A percentile compares a stretch with the other conserved stretches of the same genome.
phyloP scores from a whole-genome alignment of 1,140 invertebrate genomes.

The Cepaea nemoralis region DNA sequence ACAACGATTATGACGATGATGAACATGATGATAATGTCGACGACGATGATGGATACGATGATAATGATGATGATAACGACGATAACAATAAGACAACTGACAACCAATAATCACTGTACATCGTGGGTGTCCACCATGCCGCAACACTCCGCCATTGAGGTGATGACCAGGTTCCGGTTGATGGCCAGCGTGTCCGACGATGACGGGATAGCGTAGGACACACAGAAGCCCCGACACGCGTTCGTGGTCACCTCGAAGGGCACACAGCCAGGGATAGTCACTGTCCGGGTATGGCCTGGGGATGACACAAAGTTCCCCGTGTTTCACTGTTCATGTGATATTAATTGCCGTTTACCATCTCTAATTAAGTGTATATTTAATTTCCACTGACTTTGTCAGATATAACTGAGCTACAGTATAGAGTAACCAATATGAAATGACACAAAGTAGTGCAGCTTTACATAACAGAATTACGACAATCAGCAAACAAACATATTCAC shows the following conservation, averaged over 20 bases:
- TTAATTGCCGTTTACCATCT: too few relatives aligned
- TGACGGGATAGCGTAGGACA: conserved; percentile 81
- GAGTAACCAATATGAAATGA: too few relatives aligned
- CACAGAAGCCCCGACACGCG: conserved; percentile 87
- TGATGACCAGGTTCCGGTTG: conserved; percentile 81
- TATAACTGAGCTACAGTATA: too few relatives aligned
- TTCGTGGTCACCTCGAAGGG: conserved; percentile 88
- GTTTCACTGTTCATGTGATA: too few relatives aligned
- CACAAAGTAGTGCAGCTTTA: too few relatives aligned
- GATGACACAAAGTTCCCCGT: too few relatives aligned
- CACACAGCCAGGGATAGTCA: conserved; percentile 86
- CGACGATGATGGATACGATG: neutral
- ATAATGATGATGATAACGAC: neutral
- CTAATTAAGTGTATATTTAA: too few relatives aligned
- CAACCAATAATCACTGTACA: too few relatives aligned
- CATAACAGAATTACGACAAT: too few relatives aligned
- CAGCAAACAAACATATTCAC: too few relatives aligned
- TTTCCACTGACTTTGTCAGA: too few relatives aligned
- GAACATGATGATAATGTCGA: neutral
- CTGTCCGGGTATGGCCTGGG: conserved; percentile 82
- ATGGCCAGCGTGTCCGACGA: conserved; percentile 74
- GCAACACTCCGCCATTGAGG: conserved; percentile 89
- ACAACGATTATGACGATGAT: neutral
- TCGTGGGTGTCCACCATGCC: conserved; percentile 89
- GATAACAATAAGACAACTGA: neutral